phyloP scores from a whole-genome alignment of 2,113 vertebrate species.

The Laticauda laticaudata region DNA sequence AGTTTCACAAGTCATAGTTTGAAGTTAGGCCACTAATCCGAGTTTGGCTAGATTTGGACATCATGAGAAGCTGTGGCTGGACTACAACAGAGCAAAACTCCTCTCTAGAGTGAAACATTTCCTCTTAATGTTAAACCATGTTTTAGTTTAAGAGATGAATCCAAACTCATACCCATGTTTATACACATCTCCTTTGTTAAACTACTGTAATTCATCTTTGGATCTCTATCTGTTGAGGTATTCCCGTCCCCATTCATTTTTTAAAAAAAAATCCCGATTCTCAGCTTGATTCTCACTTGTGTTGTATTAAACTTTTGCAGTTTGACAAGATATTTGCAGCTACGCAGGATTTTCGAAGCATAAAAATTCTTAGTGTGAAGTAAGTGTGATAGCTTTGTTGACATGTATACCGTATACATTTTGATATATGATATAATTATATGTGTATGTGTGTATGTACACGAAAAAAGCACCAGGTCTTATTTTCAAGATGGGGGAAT shows the following conservation, averaged over 20 bases:
- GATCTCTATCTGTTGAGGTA: not conserved
- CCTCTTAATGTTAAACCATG: not conserved
- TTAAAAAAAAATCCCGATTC: fast-evolving
- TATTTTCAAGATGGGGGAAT: too few species aligned
- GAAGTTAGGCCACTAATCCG: not conserved
- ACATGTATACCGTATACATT: not conserved
- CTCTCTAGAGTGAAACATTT: not conserved
- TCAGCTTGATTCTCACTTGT: not conserved
- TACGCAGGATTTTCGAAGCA: fast-evolving
- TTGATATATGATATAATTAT: not conserved
- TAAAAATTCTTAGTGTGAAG: constrained; percentile 48
- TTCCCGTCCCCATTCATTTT: not conserved
- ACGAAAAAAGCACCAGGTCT: too few species aligned
- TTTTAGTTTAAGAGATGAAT: not conserved
- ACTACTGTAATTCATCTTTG: not conserved
- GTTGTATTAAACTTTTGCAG: constrained; percentile 57
- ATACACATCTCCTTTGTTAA: not conserved
- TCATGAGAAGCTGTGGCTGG: not conserved
- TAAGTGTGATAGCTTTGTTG: constrained; percentile 50
- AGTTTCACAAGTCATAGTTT: not conserved
- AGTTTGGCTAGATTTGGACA: not conserved
- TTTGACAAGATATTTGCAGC: fast-evolving
- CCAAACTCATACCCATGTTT: not conserved
- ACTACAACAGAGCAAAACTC: not conserved
- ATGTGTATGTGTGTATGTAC: too few species aligned